phyloP scores from a whole-genome alignment of 2,888 invertebrate species.

The Cordilura impudica region DNA sequence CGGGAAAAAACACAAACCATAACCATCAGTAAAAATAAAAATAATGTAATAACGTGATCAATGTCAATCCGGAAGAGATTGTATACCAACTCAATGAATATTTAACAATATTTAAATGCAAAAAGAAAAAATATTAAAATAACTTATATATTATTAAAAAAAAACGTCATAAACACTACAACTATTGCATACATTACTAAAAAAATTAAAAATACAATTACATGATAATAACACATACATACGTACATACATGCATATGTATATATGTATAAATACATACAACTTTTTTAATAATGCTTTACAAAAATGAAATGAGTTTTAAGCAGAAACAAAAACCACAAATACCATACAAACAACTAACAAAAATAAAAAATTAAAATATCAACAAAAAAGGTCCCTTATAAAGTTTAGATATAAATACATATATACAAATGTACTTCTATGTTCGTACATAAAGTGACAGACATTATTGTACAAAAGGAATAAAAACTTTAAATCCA shows the following conservation, averaged over 20 bases:
- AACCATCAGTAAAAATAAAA: not conserved
- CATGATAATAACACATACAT: conserved; percentile 26
- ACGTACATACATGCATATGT: not conserved
- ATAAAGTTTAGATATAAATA: too few relatives aligned
- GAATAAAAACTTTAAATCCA: too few relatives aligned
- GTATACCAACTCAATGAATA: conserved; percentile 8
- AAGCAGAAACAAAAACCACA: not conserved
- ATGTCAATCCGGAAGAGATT: conserved; percentile 72
- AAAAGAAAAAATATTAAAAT: not conserved
- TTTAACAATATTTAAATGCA: conserved; percentile 15
- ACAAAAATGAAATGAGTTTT: not conserved
- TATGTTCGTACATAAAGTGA: too few relatives aligned
- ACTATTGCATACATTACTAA: not conserved
- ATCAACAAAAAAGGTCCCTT: too few relatives aligned
- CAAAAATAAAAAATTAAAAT: too few relatives aligned
- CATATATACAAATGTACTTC: too few relatives aligned
- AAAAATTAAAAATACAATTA: conserved; percentile 40
- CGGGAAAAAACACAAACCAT: too few relatives aligned
- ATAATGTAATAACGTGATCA: conserved; percentile 66
- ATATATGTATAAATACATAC: not conserved
- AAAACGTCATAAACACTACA: not conserved
- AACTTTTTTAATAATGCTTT: conserved; percentile 40
- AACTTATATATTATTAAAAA: too few relatives aligned
- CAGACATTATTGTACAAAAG: too few relatives aligned
- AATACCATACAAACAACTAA: not conserved